Conservation (phyloP, 1,140 invertebrate species). For the Zaprionus capensis region DNA sequence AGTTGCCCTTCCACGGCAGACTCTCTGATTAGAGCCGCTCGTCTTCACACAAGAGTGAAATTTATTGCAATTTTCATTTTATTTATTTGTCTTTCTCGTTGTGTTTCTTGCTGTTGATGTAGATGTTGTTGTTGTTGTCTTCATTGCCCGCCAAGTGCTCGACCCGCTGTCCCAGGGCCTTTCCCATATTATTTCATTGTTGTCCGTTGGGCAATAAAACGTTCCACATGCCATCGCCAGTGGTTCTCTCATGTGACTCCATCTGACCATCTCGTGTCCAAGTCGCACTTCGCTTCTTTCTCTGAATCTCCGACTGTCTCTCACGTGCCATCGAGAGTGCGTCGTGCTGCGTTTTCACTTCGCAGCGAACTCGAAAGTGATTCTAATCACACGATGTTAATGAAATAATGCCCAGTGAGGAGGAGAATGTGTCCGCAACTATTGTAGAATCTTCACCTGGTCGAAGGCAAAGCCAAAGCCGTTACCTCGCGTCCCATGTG, state of each 20-base stretch:
- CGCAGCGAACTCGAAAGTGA: constrained; percentile 68
- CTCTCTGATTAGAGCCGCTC: constrained; percentile 74
- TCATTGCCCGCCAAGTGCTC: too few species aligned
- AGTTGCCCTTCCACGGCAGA: constrained; percentile 57
- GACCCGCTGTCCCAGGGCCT: too few species aligned
- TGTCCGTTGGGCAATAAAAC: constrained; percentile 27
- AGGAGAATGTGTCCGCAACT: constrained; percentile 50
- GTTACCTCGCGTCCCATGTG: constrained; percentile 2
- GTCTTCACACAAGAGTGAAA: constrained; percentile 77
- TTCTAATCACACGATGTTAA: constrained; percentile 74
- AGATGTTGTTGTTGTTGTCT: constrained; percentile 7
- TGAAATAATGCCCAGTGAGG: constrained; percentile 66
- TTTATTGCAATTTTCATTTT: constrained; percentile 76
- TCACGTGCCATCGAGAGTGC: constrained; percentile 79
- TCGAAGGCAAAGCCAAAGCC: background rate
- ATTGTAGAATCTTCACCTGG: constrained; percentile 18
- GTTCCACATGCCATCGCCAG: constrained; percentile 44
- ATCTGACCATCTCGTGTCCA: constrained; percentile 21
- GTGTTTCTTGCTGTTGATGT: background rate
- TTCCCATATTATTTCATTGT: constrained; percentile 68
- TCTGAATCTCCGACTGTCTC: constrained; percentile 33
- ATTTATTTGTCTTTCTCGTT: constrained; percentile 49
- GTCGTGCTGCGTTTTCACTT: constrained; percentile 64
- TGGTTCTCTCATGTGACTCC: constrained; percentile 32
- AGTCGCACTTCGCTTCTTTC: constrained; percentile 47